Percentiles rank a stretch among this genome's conserved stretches.
Evolutionary conservation across 2,113 vertebrate species (phyloP).

Genomic region (Megatriorchis doriae): DNA sequence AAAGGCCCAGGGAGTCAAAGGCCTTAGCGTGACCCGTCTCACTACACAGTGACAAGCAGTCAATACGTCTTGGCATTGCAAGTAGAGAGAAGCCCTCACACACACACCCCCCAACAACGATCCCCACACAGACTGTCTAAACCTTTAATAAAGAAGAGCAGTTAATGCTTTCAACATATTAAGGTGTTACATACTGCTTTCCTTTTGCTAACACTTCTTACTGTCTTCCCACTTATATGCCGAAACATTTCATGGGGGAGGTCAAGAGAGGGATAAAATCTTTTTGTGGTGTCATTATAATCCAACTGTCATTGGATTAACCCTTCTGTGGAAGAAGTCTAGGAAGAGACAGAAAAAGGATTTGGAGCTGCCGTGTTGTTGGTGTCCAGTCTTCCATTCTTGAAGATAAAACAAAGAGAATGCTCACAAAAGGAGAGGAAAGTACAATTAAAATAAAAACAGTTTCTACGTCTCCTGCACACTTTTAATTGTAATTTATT

Average conservation of each 20-base stretch:
- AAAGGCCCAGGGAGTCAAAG: neutral
- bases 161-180: neutral
- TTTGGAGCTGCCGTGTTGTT: neutral
- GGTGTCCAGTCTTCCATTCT: neutral
- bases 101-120: accelerated
- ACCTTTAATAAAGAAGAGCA: neutral
- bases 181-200: neutral
- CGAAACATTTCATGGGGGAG: neutral
- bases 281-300: neutral
- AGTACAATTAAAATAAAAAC: neutral
- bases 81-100: neutral
- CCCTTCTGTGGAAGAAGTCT: neutral
- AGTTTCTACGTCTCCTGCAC: neutral
- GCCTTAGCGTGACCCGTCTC: neutral
- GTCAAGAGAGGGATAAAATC: neutral
- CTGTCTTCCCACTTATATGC: neutral
- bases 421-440: neutral
- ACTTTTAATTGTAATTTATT: neutral
- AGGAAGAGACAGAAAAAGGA: neutral
- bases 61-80: neutral
- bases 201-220: neutral
- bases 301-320: neutral
- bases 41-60: neutral
- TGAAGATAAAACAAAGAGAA: neutral
- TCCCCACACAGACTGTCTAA: neutral